Evolutionary conservation across 2,888 invertebrate genomes (phyloP).

Genomic region (Ditula angustiorana): DNA sequence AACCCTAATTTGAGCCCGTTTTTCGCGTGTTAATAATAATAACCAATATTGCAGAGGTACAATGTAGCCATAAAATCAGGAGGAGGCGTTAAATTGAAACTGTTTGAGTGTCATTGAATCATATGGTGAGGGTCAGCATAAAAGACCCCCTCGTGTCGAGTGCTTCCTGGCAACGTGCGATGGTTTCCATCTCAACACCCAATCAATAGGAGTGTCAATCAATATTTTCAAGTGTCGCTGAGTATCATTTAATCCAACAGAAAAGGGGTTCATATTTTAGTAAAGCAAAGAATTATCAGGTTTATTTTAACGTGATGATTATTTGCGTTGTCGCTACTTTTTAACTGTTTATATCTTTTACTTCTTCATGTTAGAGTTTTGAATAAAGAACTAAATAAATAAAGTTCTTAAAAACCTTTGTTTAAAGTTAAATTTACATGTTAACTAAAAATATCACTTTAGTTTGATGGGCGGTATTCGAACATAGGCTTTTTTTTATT

Average conservation of each 20-base stretch:
- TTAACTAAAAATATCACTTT: too few species aligned
- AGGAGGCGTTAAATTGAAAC: not conserved
- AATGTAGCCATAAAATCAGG: not conserved
- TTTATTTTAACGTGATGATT: not conserved
- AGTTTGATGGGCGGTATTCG: too few species aligned
- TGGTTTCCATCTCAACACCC: conserved; percentile 31
- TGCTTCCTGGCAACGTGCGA: conserved; percentile 29
- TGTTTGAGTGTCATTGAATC: conserved; percentile 24
- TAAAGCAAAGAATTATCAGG: conserved; percentile 24
- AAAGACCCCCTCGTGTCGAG: conserved; percentile 24
- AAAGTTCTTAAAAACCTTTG: too few species aligned
- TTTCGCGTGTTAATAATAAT: too few species aligned
- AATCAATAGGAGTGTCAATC: conserved; percentile 34
- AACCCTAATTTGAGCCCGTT: too few species aligned
- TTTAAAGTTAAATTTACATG: too few species aligned
- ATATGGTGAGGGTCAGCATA: conserved; percentile 30
- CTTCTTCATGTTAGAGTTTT: too few species aligned
- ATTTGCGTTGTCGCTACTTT: too few species aligned
- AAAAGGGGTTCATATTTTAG: conserved; percentile 17
- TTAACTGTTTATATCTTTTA: too few species aligned
- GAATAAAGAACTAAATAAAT: too few species aligned
- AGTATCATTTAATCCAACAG: conserved; percentile 13
- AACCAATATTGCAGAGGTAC: not conserved
- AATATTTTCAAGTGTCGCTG: conserved; percentile 31
- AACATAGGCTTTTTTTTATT: too few species aligned